Conservation (phyloP, 2,888 invertebrate genomes). For the Tenthredo distinguenda region DNA sequence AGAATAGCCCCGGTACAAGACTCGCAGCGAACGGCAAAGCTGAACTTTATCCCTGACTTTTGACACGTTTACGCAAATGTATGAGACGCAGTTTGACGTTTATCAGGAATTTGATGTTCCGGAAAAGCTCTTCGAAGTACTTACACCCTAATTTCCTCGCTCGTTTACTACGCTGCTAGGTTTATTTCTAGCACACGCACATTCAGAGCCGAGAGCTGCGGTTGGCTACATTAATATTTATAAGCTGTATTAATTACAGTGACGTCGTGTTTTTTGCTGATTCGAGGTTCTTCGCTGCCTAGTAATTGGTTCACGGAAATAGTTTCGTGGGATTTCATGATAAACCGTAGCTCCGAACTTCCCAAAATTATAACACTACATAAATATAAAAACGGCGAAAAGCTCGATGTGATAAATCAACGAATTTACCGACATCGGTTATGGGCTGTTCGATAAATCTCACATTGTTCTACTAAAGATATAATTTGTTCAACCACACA, state of each 20-base stretch:
- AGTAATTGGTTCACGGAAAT: not conserved
- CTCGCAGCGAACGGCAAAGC: not conserved
- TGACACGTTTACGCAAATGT: not conserved
- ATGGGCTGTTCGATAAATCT: not conserved
- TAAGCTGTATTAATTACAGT: slow-evolving; percentile 7
- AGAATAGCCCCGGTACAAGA: not conserved
- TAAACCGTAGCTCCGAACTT: not conserved
- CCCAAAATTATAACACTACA: not conserved
- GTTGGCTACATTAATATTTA: not conserved
- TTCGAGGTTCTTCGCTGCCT: not conserved
- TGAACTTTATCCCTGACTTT: not conserved
- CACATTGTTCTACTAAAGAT: not conserved
- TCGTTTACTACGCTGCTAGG: not conserved
- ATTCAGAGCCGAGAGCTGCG: not conserved
- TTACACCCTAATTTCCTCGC: not conserved
- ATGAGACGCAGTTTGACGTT: not conserved
- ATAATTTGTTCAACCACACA: not conserved
- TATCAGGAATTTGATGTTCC: not conserved
- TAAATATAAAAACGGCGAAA: not conserved
- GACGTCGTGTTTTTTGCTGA: not conserved
- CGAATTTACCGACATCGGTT: not conserved
- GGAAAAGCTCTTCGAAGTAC: slow-evolving; percentile 1
- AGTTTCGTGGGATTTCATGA: not conserved
- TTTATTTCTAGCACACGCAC: not conserved
- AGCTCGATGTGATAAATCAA: not conserved